Conservation (phyloP, 2,113 vertebrate species). For the Paradoxurus hermaphroditus region DNA sequence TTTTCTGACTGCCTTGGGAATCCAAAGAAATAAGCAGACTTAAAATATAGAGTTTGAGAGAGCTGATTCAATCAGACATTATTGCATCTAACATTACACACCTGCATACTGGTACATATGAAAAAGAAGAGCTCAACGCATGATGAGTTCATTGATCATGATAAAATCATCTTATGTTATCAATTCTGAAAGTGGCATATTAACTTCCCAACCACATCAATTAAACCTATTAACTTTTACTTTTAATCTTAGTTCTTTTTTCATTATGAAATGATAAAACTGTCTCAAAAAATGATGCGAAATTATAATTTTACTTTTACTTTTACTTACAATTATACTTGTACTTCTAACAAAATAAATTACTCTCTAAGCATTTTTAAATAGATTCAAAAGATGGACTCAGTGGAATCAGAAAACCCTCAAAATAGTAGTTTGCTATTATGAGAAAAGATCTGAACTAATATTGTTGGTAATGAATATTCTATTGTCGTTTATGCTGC, state of each 20-base stretch:
- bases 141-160: not conserved
- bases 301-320: not conserved
- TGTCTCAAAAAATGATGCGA: constrained; percentile 11
- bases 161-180: not conserved
- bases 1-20: not conserved
- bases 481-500: constrained; percentile 43
- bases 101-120: not conserved
- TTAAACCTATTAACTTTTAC: constrained; percentile 1
- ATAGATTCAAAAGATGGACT: not conserved
- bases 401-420: not conserved
- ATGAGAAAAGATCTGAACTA: not conserved
- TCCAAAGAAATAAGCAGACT: not conserved
- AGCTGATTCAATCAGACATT: not conserved
- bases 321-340: not conserved
- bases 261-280: not conserved
- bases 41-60: not conserved
- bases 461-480: not conserved
- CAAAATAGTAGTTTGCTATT: not conserved
- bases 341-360: constrained; percentile 35
- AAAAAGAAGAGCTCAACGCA: not conserved
- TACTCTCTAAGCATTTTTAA: not conserved
- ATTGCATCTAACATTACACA: not conserved
- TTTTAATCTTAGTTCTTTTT: not conserved
- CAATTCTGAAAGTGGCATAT: not conserved
- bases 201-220: not conserved